These are phyloP conservation scores for Venturia canescens DNA, from an alignment of 1,140 invertebrate species.

Conservation along the genomic window DNA sequence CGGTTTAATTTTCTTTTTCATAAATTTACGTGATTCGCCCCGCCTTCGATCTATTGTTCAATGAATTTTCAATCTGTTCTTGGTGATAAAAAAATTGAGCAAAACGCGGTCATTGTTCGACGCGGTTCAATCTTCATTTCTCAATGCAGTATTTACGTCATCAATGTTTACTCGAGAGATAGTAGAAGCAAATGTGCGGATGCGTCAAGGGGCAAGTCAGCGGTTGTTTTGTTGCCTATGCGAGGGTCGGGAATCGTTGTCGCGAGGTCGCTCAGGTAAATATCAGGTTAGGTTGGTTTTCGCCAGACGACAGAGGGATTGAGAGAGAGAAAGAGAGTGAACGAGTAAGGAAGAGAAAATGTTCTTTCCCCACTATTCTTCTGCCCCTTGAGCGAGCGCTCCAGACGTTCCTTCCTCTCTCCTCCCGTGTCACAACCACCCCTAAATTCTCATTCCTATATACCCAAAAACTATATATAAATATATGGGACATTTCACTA, in stretches of 20 bases:
- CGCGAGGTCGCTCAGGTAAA: constrained; percentile 32
- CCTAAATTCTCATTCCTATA: constrained; percentile 3
- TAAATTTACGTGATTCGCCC: too few species aligned
- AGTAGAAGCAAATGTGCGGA: constrained; percentile 1
- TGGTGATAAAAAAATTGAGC: not conserved
- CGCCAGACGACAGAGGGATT: constrained; percentile 28
- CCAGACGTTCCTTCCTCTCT: constrained; percentile 11
- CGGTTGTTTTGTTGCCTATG: constrained; percentile 13
- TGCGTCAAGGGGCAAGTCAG: not conserved
- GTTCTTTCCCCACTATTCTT: constrained; percentile 8
- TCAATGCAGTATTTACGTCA: constrained; percentile 12
- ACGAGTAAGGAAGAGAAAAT: constrained; percentile 6
- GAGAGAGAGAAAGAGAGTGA: constrained; percentile 26
- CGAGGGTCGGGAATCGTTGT: not conserved
- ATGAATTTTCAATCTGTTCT: not conserved
- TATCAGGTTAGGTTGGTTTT: constrained; percentile 45
- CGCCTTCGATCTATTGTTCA: too few species aligned
- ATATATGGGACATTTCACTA: not conserved
- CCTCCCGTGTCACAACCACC: not conserved
- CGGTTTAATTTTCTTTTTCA: too few species aligned
- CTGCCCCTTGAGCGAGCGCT: not conserved
- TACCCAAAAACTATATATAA: not conserved
- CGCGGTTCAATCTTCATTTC: not conserved
- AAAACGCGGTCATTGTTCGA: not conserved
- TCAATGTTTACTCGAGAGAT: constrained; percentile 16